A percentile compares a stretch with the other conserved stretches of the same genome.
These are phyloP conservation scores for Apoda limacodes DNA, from an alignment of 2,888 invertebrate species.

Conservation along the genomic window DNA sequence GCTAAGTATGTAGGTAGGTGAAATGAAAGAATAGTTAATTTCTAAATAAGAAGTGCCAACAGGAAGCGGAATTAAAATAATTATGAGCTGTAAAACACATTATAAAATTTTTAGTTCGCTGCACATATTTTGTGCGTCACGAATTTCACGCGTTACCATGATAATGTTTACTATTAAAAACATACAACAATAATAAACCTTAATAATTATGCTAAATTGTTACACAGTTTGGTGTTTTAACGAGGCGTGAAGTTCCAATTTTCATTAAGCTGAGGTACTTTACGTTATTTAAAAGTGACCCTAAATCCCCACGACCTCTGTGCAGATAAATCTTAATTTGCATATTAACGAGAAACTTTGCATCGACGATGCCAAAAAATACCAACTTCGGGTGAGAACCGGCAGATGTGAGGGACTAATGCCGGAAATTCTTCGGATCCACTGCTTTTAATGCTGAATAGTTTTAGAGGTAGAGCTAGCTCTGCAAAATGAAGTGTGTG, in stretches of 20 bases:
- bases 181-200: not conserved
- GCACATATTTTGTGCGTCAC: not conserved
- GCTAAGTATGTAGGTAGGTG: not conserved
- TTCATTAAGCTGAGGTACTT: constrained; percentile 18
- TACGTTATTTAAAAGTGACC: constrained; percentile 46
- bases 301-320: constrained; percentile 46
- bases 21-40: constrained; percentile 29
- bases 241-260: not conserved
- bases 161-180: not conserved
- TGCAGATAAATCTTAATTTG: constrained; percentile 62
- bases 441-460: too few species aligned
- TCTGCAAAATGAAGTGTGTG: too few species aligned
- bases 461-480: too few species aligned
- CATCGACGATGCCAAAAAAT: constrained; percentile 59
- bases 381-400: constrained; percentile 51
- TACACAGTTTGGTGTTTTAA: not conserved
- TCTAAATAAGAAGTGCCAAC: constrained; percentile 19
- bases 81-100: not conserved
- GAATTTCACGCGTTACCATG: too few species aligned
- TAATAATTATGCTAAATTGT: not conserved
- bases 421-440: constrained; percentile 3
- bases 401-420: constrained; percentile 38
- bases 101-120: not conserved
- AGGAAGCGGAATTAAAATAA: not conserved
- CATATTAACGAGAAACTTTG: constrained; percentile 68